These are phyloP conservation scores for Cephalopachus bancanus DNA, from an alignment of 2,797 vertebrate species.

Conservation along the genomic window DNA sequence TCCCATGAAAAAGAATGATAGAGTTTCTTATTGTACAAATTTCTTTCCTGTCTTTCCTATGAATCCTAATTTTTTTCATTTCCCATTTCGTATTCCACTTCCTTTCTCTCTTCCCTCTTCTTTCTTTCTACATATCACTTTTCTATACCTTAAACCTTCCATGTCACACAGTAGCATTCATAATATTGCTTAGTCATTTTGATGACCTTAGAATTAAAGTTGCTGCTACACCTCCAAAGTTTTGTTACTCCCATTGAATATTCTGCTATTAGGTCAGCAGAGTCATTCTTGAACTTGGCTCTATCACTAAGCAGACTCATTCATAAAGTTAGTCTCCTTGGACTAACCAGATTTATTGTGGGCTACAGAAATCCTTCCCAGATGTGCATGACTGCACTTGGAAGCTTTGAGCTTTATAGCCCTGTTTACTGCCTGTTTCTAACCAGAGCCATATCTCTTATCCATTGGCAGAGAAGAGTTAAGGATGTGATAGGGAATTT, in stretches of 20 bases:
- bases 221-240: slow-evolving; percentile 9
- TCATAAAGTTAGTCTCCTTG: slow-evolving; percentile 79
- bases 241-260: slow-evolving; percentile 62
- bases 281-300: slow-evolving; percentile 72
- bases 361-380: slow-evolving; percentile 72
- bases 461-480: slow-evolving; percentile 61
- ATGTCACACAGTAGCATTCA: neutral
- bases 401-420: slow-evolving; percentile 76
- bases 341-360: slow-evolving; percentile 73
- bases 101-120: neutral
- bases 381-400: slow-evolving; percentile 70
- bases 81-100: slow-evolving; percentile 7
- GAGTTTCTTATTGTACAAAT: neutral
- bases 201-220: slow-evolving; percentile 50
- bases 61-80: slow-evolving; percentile 28
- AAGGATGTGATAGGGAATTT: slow-evolving; percentile 69
- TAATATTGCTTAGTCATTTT: slow-evolving; percentile 26
- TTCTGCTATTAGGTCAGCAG: slow-evolving; percentile 1
- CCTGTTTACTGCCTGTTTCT: slow-evolving; percentile 71
- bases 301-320: slow-evolving; percentile 72
- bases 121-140: neutral
- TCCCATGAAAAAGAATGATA: slow-evolving; percentile 34
- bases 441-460: slow-evolving; percentile 67
- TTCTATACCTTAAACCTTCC: neutral
- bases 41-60: slow-evolving; percentile 8